Base-by-base conservation (phyloP, 2,113 vertebrate genomes). In the Alethe castanea region DNA sequence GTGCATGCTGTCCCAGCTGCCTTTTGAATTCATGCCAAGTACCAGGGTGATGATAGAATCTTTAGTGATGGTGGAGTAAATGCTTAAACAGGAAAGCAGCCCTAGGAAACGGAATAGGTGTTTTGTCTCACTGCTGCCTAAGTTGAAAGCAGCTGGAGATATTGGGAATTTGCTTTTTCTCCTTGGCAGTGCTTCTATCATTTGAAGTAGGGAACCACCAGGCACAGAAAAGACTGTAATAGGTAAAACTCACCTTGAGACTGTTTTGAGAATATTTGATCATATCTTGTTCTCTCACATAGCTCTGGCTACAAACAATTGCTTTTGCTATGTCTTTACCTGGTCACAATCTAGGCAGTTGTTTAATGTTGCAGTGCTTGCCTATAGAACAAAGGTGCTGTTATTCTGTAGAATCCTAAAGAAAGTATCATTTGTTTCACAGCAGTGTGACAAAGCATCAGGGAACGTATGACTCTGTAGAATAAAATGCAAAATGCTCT, bases 351-450 rank as follows among this genome's bases (percentile, higher is more conserved):
- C 44, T 73, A 74, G 79, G 50, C 54, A 36, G 47, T 81, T 70
- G 33, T 77, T 86, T 33, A 47, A 33, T 70, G 31, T 15, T 86
- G 90, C 81, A 90, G 60, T 59, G 79, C 74, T 88, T 88, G 80
- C 56, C 62, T 74, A 6, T 90, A 71, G 82, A 90, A 62, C 88
- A 90, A 81, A 95, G 17, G 76, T 45, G 52, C 76, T 93, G 82
- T 90, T 93, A 36, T 82, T 93, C 67, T 64, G 60, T 93, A 11
- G 93, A 94, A 95, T 82, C 67, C 73, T 91, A 91, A 94, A 95
- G 95, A 95, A 95, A 91, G 70, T 92, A 24, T 84, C 61, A 14
- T 91, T 96, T 97, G 94, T 97, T 96, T 90, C 61, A 57, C 77
- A 91, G 76, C 88, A 86, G 67, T 62, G 82, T 88, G 94, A 94